These are phyloP conservation scores for Drosophila lowei DNA, from an alignment of 1,140 invertebrate genomes.

Conservation along the genomic window DNA sequence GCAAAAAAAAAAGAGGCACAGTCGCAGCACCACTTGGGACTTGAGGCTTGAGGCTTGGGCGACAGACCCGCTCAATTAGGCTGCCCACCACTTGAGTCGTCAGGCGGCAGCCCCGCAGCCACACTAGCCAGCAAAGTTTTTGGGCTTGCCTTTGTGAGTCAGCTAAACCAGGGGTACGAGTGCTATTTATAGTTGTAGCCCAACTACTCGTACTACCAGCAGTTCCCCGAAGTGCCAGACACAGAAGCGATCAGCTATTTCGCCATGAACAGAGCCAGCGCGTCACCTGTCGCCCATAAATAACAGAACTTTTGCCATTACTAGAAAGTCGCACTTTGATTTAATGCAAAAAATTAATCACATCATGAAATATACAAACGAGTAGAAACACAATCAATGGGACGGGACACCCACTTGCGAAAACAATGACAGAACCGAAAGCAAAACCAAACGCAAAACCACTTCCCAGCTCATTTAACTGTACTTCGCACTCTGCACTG, in stretches of 20 bases:
- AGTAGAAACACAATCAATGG: constrained; percentile 26
- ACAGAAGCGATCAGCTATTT: constrained; percentile 48
- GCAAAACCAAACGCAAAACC: constrained; percentile 29
- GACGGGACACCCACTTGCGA: not conserved
- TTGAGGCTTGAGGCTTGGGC: constrained; percentile 21
- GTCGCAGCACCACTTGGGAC: constrained; percentile 39
- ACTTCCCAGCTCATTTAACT: constrained; percentile 49
- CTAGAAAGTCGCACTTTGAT: constrained; percentile 24
- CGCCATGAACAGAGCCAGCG: constrained; percentile 26
- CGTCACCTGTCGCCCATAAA: constrained; percentile 28
- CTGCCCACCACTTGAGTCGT: constrained; percentile 67
- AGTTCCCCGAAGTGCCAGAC: constrained; percentile 47
- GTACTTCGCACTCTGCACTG: constrained; percentile 52
- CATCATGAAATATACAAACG: not conserved
- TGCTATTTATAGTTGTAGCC: constrained; percentile 10
- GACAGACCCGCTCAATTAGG: constrained; percentile 71
- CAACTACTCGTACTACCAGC: constrained; percentile 29
- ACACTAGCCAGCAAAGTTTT: constrained; percentile 46
- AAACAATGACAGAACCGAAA: constrained; percentile 34
- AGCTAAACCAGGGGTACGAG: constrained; percentile 15
- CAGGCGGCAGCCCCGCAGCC: not conserved
- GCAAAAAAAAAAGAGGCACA: constrained; percentile 25
- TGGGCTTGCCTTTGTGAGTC: constrained; percentile 56
- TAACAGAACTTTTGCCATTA: constrained; percentile 23
- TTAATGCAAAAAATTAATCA: constrained; percentile 27